A percentile compares a stretch with the other conserved stretches of the same genome.
These are phyloP conservation scores for Liopterus haemorrhoidalis DNA, from an alignment of 2,888 invertebrate genomes.

Conservation along the genomic window DNA sequence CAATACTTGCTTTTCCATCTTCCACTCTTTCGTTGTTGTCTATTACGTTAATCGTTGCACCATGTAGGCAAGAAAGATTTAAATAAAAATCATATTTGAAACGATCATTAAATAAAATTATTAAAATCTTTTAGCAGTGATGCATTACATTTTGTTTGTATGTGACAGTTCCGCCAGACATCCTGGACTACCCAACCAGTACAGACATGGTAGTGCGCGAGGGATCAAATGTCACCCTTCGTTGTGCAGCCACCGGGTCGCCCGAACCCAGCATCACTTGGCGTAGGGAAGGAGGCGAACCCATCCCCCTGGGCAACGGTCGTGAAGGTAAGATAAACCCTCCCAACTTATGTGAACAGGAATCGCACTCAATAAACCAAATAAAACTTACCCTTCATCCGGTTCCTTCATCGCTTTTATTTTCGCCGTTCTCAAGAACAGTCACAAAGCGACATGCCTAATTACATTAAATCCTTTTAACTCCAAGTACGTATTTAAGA, in stretches of 20 bases:
- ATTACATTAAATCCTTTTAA: too few species aligned
- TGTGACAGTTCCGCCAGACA: slow-evolving; percentile 74
- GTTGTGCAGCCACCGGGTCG: slow-evolving; percentile 84
- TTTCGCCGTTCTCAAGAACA: too few species aligned
- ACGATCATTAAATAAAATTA: not conserved
- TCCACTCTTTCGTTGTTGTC: too few species aligned
- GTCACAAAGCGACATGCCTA: too few species aligned
- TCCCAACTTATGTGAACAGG: slow-evolving; percentile 1
- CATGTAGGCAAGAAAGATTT: too few species aligned
- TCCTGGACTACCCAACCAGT: slow-evolving; percentile 76
- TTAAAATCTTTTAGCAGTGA: not conserved
- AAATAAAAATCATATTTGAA: too few species aligned
- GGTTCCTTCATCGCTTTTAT: too few species aligned
- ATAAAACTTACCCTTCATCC: too few species aligned
- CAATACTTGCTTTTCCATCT: too few species aligned
- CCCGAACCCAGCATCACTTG: slow-evolving; percentile 83
- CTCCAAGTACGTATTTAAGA: too few species aligned
- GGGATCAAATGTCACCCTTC: slow-evolving; percentile 76
- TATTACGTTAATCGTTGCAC: too few species aligned
- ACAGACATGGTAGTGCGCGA: slow-evolving; percentile 82
- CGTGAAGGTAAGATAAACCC: slow-evolving; percentile 55
- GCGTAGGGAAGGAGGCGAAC: slow-evolving; percentile 74
- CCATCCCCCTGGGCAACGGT: slow-evolving; percentile 63
- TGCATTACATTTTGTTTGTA: not conserved
- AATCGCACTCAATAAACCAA: slow-evolving; percentile 1